Base-by-base conservation (phyloP, 2,888 invertebrate species). In the Harmothoe impar region DNA sequence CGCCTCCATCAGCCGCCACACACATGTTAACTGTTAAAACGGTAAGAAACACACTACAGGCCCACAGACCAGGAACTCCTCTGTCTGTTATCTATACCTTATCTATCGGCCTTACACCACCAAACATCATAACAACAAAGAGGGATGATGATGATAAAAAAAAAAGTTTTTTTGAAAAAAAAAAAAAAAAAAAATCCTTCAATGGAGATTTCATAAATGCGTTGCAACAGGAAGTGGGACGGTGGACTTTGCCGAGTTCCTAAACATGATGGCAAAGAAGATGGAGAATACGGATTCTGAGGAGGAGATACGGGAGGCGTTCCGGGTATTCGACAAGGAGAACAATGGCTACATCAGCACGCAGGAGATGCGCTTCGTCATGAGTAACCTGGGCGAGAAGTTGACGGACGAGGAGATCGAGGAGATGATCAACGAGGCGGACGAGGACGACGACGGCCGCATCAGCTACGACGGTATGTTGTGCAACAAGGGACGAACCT, bases 201-300 rank as follows among this genome's bases (percentile, higher is more conserved):
- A 43, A 81, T 81, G 81, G 43, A 81, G 81, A 81, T 81, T 81
- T 81, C 81, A 77, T 77, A 25, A 81, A 81, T 81, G 81, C 81
- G 81, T 81, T 81, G 81, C 81, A 81, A 81, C 92, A 99, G 99
- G 99, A 96, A 99, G 99, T 96, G 99, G 99, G 96, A 99, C 99
- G 96, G 99, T 99, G 97, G 99, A 99, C 97, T 99, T 99, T 97
- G 99, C 99, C 95, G 99, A 99, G 97, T 99, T 99, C 97, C 97
- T 99, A 95, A 99, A 99, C 96, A 99, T 99, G 99, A 99, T 99
- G 99, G 99, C 99, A 95, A 97, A 99, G 96, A 99, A 99, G 97
- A 99, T 99, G 99, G 99, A 99, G 97, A 99, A 99, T 97, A 99
- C 99, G 94, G 99, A 99, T 97, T 95, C 98, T 96, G 99, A 99